Base-by-base conservation (phyloP, 2,888 invertebrate genomes). In the Tanypteryx hageni region DNA sequence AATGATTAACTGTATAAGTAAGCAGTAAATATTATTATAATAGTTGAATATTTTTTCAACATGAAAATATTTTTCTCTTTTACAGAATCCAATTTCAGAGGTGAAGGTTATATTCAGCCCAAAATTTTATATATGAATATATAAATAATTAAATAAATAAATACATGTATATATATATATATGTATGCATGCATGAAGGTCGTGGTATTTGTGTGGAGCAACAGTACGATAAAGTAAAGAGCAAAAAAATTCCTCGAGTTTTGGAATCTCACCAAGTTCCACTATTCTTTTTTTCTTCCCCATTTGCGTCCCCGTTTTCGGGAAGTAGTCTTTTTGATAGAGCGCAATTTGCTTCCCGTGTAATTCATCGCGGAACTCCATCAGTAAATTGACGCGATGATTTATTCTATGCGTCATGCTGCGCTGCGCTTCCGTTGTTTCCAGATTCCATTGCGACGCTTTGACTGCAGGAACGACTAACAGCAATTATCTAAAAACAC, bases 401-500 rank as follows among this genome's bases (percentile, higher is more conserved):
- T 22, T 76, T 76, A 76, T 76, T 76, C 18, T 22, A 76, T 27
- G 76, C 27, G 22, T 76, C 22, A 27, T n/a, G 27, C 76, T n/a
- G n/a, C n/a, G n/a, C n/a, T n/a, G 76, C 76, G 14, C 27, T 76
- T 76, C 27, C 27, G 76, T 76, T 76, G 76, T 76, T 76, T 76
- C 22, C 13, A 27, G 27, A 27, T 76, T 27, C 27, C 76, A 27
- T 76, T 76, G 11, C 76, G 76, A 22, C 22, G 22, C 27, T 76
- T 14, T 76, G 76, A 76, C 13, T 76, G 76, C 22, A 10, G 27
- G 13, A 27, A 13, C 76, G 27, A 8, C 18, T 68, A n/a, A 68
- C 18, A 27, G 76, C 76, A 27, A 64, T n/a, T 64, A 18, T 64
- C 18, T 7, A 27, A 27, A 13, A 76, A 27, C 44, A 5, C 44